Percentiles rank a stretch among this genome's conserved stretches.
These are phyloP conservation scores for Phataginus tricuspis DNA, from an alignment of 2,797 vertebrate genomes.

Conservation along the genomic window DNA sequence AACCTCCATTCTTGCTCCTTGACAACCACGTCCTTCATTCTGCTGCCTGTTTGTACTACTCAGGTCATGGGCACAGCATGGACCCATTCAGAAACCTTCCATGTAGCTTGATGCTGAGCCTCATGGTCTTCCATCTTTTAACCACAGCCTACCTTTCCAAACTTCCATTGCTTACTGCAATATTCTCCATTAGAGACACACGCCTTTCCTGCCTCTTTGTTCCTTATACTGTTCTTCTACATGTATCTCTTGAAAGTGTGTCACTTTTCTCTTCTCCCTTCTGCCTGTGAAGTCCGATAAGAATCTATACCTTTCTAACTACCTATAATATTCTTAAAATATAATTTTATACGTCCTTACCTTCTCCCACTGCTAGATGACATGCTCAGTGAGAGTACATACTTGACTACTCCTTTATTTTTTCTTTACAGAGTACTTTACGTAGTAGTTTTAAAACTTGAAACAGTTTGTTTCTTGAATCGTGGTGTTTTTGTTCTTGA, in stretches of 20 bases:
- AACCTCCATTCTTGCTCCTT: background rate
- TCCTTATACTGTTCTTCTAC: background rate
- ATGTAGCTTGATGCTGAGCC: background rate
- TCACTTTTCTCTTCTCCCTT: background rate
- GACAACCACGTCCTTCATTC: fast-evolving
- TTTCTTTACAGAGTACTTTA: background rate
- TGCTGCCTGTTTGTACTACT: fast-evolving
- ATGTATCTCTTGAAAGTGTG: background rate
- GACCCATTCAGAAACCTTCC: background rate
- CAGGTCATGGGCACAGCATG: background rate
- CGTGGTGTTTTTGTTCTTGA: background rate
- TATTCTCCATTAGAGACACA: background rate
- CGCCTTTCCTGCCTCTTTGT: background rate
- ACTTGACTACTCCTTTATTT: background rate
- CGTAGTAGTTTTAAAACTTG: slow-evolving; percentile 26
- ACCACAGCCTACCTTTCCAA: background rate
- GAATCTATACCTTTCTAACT: background rate
- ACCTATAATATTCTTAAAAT: background rate
- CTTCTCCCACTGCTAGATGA: background rate
- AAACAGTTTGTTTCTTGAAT: background rate
- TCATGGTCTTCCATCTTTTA: background rate
- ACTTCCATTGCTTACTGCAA: background rate
- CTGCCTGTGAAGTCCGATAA: background rate
- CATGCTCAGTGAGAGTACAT: background rate
- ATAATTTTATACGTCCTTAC: background rate